phyloP scores from a whole-genome alignment of 2,888 invertebrate genomes.

The Lasiommata megera region DNA sequence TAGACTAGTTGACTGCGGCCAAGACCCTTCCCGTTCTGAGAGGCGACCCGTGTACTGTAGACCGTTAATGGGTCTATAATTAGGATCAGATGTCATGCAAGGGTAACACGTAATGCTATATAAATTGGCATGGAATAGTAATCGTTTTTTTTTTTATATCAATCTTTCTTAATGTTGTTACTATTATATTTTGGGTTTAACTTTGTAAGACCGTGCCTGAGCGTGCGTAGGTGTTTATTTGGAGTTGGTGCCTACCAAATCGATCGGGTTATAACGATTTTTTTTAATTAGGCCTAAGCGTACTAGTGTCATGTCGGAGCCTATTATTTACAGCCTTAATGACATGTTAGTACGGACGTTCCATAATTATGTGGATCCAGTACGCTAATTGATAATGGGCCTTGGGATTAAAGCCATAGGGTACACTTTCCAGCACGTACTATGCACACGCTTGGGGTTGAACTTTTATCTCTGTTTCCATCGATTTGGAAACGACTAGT shows the following conservation, averaged over 20 bases:
- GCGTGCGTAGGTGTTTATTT: no score
- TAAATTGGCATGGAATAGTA: no score
- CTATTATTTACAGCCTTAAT: constrained; percentile 66
- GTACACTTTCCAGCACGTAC: background rate
- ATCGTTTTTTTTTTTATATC: no score
- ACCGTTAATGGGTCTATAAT: no score
- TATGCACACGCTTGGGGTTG: constrained; percentile 37
- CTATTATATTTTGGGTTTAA: no score
- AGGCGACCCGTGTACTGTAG: no score
- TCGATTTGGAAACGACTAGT: constrained; percentile 47
- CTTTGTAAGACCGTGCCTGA: no score
- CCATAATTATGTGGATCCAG: constrained; percentile 50
- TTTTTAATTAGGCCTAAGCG: constrained; percentile 33
- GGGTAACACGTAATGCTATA: no score
- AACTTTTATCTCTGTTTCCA: constrained; percentile 51
- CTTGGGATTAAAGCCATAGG: background rate
- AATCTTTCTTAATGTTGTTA: no score
- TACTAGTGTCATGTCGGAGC: constrained; percentile 45
- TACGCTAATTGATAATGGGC: background rate
- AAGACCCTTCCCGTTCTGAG: no score
- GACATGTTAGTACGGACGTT: constrained; percentile 51
- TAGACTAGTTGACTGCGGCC: no score
- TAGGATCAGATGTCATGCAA: no score
- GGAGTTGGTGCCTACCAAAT: background rate
- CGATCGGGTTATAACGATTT: constrained; percentile 27